phyloP scores from a whole-genome alignment of 2,888 invertebrate species.

The Lamellibrachia satsuma region DNA sequence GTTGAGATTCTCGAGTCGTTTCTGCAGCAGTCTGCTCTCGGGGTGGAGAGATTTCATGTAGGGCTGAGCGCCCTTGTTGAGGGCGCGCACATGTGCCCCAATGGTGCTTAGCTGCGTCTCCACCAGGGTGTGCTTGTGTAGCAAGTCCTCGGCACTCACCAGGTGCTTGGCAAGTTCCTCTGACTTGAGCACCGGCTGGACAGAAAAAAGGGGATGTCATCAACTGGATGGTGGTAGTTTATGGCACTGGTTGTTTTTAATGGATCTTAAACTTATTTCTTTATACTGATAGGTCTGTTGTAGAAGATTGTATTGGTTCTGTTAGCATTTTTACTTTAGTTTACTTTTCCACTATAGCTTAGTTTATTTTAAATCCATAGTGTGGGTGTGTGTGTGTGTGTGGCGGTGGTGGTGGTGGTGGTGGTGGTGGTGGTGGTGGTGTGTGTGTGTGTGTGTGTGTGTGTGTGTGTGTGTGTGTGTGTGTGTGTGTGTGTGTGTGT shows the following conservation, averaged over 20 bases:
- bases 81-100: slow-evolving; percentile 83
- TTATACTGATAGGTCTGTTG: too few species aligned
- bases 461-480: too few species aligned
- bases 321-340: neutral
- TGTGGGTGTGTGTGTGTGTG: too few species aligned
- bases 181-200: neutral
- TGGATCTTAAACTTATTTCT: too few species aligned
- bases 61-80: slow-evolving; percentile 93
- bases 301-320: too few species aligned
- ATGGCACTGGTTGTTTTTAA: too few species aligned
- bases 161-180: slow-evolving; percentile 90
- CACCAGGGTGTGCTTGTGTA: slow-evolving; percentile 92
- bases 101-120: slow-evolving; percentile 90
- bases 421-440: too few species aligned
- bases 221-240: too few species aligned
- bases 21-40: slow-evolving; percentile 71
- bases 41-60: slow-evolving; percentile 74
- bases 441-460: too few species aligned
- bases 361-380: neutral
- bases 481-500: too few species aligned
- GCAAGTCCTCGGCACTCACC: slow-evolving; percentile 90
- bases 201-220: neutral
- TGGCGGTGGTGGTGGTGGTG: too few species aligned
- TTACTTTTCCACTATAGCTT: neutral
- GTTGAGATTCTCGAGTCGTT: slow-evolving; percentile 80